Base-by-base conservation (phyloP, 2,888 invertebrate species). In the Oasisia sp. region DNA sequence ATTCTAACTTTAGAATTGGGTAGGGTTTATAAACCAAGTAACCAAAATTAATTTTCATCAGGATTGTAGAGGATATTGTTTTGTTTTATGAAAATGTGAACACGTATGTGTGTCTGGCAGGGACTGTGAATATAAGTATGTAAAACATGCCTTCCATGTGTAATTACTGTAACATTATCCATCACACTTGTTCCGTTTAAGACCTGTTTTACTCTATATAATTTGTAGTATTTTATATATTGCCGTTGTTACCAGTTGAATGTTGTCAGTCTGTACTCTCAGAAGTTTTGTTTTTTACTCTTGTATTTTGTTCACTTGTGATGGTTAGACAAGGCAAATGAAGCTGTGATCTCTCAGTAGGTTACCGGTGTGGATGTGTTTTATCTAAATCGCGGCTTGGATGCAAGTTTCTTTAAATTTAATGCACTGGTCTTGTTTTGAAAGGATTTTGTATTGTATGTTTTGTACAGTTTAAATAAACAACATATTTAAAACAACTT, bases 391-490 rank as follows among this genome's bases (percentile, higher is more conserved):
- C 74, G 27, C 74, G 7, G n/a, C 74, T 74, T 27, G 74, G n/a
- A 74, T 74, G 74, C 74, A 74, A 74, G 74, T 74, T 74, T 74
- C 74, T 74, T 27, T 74, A 74, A 74, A 19, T 74, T 27, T 74
- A 74, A 74, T 19, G n/a, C 74, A 74, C 27, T 19, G n/a, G 27
- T 74, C 27, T 74, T 19, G 74, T 74, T 27, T 74, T n/a, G n/a
- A n/a, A 74, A 19, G 27, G 5, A 74, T 74, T 50, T 74, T 74
- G 74, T 74, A 74, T 74, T 74, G 27, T 74, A n/a, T 74, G 74
- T 74, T 74, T 74, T 74, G 74, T 74, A 74, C 74, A 74, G 74
- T 74, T 74, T 74, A 19, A 74, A 74, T 74, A 74, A 74, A 74
- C 3, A 74, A 4, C 19, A 19, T 19, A 74, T 5, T 8, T 74